phyloP scores from a whole-genome alignment of 1,140 invertebrate genomes.

The honey bee (Apis mellifera) region DNA sequence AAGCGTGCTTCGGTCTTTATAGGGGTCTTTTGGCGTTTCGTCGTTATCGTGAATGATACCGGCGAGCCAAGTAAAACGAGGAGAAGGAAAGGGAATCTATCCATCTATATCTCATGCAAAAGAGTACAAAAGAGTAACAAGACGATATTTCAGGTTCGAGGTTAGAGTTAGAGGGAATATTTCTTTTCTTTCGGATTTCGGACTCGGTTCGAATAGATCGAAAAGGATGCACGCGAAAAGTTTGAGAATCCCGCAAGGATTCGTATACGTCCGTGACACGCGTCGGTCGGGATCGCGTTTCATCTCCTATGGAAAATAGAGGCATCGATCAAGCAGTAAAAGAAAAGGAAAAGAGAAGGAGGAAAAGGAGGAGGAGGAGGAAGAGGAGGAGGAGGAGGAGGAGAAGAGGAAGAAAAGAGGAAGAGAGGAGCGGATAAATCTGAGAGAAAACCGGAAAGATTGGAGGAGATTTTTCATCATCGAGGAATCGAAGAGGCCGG shows the following conservation, averaged over 20 bases:
- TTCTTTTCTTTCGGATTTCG: neutral
- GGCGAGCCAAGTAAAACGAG: constrained; percentile 8
- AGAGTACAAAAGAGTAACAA: neutral
- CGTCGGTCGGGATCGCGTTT: neutral
- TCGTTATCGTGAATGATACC: constrained; percentile 57
- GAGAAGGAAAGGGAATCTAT: neutral
- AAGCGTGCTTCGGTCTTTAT: constrained; percentile 78
- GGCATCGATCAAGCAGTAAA: neutral
- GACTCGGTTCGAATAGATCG: neutral
- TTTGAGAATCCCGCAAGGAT: neutral
- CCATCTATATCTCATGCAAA: neutral
- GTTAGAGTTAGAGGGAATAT: neutral
- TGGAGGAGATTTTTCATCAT: too few species aligned
- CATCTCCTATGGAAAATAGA: neutral
- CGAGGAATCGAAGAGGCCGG: too few species aligned
- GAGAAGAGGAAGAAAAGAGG: too few species aligned
- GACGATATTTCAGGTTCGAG: too few species aligned
- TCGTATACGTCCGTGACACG: constrained; percentile 1
- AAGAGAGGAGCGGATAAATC: neutral
- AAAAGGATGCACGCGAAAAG: constrained; percentile 2
- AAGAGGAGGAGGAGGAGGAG: too few species aligned
- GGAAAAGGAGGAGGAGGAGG: neutral
- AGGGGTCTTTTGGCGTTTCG: constrained; percentile 57
- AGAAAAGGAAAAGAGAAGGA: too few species aligned
- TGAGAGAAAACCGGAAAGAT: neutral